Base-by-base conservation (phyloP, 2,113 vertebrate genomes). In the Notothenia coriiceps region DNA sequence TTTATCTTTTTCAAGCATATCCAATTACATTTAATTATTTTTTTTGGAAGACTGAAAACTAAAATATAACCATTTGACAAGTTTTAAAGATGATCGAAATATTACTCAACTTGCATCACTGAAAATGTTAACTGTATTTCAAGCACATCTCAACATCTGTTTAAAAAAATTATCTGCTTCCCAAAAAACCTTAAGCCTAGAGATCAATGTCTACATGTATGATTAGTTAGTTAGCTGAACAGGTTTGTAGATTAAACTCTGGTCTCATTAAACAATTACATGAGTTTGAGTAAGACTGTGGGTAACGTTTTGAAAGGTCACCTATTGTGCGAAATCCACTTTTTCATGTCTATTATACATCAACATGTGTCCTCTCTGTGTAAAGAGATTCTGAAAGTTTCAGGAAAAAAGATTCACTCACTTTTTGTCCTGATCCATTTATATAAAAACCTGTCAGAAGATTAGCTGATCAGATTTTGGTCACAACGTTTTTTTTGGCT, bases 1-100 rank as follows among this genome's bases (percentile, higher is more conserved):
- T 17, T 35, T 17, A n/a, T 46, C 63, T 77, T 63, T 49, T 29
- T 40, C 35, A 40, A 25, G 60, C 35, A 62, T 9, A 76, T 72
- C 71, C 22, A 71, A 62, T 77, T 80, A 33, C 51, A 77, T 49
- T 67, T 54, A 70, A 70, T 74, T 67, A 55, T 55, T 76, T 51
- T 59, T 51, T 59, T 66, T 43, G 29, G 1, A 74, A 51, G 10
- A 20, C 29, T 59, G 44, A 78, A 56, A 50, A 4, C 40, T 69
- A 35, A 78, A 69, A 20, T 44, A 63, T 33, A 22, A 18, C 3
- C 57, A 56, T 20, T 56, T 17, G 43, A 75, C 52, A 50, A 54
- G 17, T 71, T 59, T 67, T 51, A 47, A 74, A 65, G 12, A 33
- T 65, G 68, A 85, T 51, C 64, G 55, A 71, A 79, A 72, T 79